phyloP scores from a whole-genome alignment of 2,888 invertebrate genomes.

The Mechanitis messenoides region DNA sequence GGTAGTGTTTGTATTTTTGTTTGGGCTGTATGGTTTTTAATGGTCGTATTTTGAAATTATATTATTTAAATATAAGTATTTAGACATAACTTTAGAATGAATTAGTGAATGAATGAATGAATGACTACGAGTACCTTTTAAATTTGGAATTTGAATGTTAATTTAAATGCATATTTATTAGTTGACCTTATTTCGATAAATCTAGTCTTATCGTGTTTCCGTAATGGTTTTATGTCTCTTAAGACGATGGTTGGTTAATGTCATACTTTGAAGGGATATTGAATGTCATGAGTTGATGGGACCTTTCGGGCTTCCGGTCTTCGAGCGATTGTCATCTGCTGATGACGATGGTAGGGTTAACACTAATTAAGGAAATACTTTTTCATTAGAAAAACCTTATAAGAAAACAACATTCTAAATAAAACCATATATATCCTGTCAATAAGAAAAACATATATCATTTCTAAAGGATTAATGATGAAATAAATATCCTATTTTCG shows the following conservation, averaged over 20 bases:
- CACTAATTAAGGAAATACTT: constrained; percentile 9
- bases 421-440: no score
- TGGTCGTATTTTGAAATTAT: no score
- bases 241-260: constrained; percentile 24
- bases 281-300: constrained; percentile 50
- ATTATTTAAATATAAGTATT: no score
- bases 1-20: background rate
- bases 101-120: no score
- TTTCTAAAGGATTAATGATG: background rate
- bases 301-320: constrained; percentile 55
- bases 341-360: constrained; percentile 57
- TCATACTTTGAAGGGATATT: constrained; percentile 54
- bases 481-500: background rate
- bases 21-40: no score
- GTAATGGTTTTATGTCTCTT: constrained; percentile 1
- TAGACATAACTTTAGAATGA: no score
- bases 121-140: no score
- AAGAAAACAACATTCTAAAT: background rate
- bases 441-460: background rate
- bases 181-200: background rate
- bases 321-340: constrained; percentile 68
- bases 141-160: no score
- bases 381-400: background rate
- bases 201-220: background rate
- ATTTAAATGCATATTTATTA: no score